Evolutionary conservation across 2,888 invertebrate species (phyloP), one percentile per base, ranked within the genome.

Genomic region (Apomyelois bistriatella): DNA sequence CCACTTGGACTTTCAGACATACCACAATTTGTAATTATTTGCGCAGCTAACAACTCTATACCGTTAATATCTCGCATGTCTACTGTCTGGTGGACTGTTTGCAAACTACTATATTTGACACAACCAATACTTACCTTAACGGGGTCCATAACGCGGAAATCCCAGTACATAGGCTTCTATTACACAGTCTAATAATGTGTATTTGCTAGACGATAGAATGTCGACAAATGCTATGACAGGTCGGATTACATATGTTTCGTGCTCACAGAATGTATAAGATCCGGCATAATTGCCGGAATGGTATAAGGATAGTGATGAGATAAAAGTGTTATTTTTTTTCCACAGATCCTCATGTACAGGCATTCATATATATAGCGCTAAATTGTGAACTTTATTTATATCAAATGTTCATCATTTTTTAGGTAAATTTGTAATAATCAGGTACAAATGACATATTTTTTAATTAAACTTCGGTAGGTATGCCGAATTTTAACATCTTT

Each of bases 71-170:
- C 53, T 56, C 48, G 55, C 57, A 55, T 56, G 57, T 46, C 32
- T 30, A 28, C 48, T 46, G 15, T 30, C 50, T 53, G 54, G 13
- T 43, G 57, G 53, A 55, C 52, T 49, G 54, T 50, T 50, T 50
- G 60, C 58, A 58, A 61, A 60, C 63, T 55, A 70, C 69, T 65
- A 71, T 72, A 72, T 68, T 46, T 46, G 67, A 71, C 69, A 70
- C 61, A 70, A 72, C 73, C 66, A 65, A 69, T 69, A 73, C 64
- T 76, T 75, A 73, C 55, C 42, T 71, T 73, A 50, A 50, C 49
- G 49, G 49, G n/a, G 16, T 15, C 8, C 13, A 30, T 68, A 68
- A 61, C 58, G 56, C 58, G 65, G 68, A 70, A 70, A 68, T 36
- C 48, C 22, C 22, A n/a, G 15, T 48, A 46, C 13, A 32, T 15